Evolutionary conservation across 2,113 vertebrate species (phyloP), one percentile per base, ranked within the genome.

Genomic region (Grus americana): DNA sequence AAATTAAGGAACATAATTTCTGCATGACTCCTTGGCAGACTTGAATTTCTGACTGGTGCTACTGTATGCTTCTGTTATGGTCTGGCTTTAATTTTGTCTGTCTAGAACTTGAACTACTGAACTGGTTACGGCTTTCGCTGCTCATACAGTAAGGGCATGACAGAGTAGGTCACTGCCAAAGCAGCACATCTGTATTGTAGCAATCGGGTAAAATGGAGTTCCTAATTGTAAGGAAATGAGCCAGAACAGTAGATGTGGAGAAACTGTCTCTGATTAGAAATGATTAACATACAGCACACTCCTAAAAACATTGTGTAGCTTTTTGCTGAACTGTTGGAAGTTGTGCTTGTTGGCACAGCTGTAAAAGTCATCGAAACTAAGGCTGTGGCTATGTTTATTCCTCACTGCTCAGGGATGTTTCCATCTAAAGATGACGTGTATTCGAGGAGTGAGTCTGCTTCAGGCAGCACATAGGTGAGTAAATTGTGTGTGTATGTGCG

Each of bases 191-290:
- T 95, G 95, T 87, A 94, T 52, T 73, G 54, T 79, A 82, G 87
- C 76, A 73, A 4, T 63, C 59, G 89, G 79, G 63, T 87, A 76
- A 79, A 93, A 73, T 71, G 22, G 79, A 91, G 23, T 71, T 91
- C 79, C 79, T 93, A 96, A 79, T 94, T 92, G 88, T 93, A 90
- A 93, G 90, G 84, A 97, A 95, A 91, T 94, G 90, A 96, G 80
- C 82, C 90, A 88, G 71, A 92, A 89, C 80, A 88, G 79, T 83
- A 94, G 86, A 92, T 32, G 63, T 80, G 67, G 90, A 88, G 86
- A 94, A 83, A 88, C 65, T 83, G 66, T 86, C 71, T 96, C 70
- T 66, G 74, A 79, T 95, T 92, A 87, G 89, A 95, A 94, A 79
- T 97, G 2, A 92, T 86, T 96, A 94, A 91, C 72, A 47, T 83